Conservation (phyloP, 2,113 vertebrate species). For the Edolisoma coerulescens region DNA sequence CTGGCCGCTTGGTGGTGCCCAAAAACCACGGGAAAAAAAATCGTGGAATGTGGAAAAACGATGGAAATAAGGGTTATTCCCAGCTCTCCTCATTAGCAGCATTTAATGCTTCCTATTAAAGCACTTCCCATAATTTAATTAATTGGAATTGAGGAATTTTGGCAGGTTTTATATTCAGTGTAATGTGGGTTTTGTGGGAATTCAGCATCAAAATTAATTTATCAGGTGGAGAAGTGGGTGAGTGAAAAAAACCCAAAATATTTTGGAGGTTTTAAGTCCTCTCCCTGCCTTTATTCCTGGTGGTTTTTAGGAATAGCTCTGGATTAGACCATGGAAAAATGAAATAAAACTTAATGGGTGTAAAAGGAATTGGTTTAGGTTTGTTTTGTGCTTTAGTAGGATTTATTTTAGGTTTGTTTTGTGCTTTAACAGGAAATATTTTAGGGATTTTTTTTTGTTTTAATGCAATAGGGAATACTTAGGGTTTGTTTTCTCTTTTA, state of each 20-base stretch:
- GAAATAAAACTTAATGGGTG: background rate
- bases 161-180: fast-evolving
- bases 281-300: background rate
- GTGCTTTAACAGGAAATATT: background rate
- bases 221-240: background rate
- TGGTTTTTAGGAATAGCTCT: background rate
- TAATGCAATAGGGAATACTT: background rate
- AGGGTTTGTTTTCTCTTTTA: background rate
- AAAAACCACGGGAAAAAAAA: background rate
- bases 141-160: background rate
- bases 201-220: background rate
- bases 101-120: background rate
- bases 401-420: background rate
- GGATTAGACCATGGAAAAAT: background rate
- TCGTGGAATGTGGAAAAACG: fast-evolving
- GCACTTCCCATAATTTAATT: fast-evolving
- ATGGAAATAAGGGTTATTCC: fast-evolving
- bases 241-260: background rate
- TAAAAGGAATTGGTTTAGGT: background rate
- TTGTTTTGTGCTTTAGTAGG: background rate
- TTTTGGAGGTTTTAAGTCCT: background rate
- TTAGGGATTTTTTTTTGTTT: background rate
- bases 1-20: background rate
- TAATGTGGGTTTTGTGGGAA: background rate
- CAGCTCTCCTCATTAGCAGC: background rate